phyloP scores from a whole-genome alignment of 2,797 vertebrate genomes.

The Hippocampus kuda region DNA sequence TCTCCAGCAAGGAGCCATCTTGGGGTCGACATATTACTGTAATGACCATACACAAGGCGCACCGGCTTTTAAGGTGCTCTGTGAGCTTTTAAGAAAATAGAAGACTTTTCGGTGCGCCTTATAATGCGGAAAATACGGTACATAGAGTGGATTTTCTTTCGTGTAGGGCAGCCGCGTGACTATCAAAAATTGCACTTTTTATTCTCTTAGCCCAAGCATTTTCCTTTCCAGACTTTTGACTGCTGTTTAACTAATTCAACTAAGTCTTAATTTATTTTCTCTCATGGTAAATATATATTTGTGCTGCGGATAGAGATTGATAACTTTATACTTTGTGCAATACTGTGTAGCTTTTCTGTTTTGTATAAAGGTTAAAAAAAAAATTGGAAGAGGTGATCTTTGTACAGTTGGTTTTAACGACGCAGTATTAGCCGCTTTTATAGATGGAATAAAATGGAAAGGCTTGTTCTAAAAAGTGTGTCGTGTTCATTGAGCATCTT shows the following conservation, averaged over 20 bases:
- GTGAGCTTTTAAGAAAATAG: no score
- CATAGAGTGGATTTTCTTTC: conserved; percentile 57
- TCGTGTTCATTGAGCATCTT: neutral
- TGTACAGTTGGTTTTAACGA: conserved; percentile 68
- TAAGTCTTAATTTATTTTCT: conserved; percentile 72
- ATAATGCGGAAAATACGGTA: conserved; percentile 1
- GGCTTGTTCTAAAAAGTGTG: neutral
- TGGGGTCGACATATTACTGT: no score
- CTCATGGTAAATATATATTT: conserved; percentile 43
- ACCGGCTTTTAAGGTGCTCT: no score
- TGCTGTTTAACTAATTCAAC: conserved; percentile 59
- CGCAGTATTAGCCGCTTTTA: conserved; percentile 64
- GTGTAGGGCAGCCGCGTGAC: conserved; percentile 44
- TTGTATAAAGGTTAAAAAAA: conserved; percentile 75
- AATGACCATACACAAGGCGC: no score
- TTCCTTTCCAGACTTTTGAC: conserved; percentile 32
- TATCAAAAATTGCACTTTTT: conserved; percentile 62
- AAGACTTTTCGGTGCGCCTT: no score
- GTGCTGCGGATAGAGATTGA: conserved; percentile 61
- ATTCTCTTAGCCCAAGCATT: conserved; percentile 49
- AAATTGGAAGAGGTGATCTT: conserved; percentile 69
- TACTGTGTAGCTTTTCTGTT: conserved; percentile 90
- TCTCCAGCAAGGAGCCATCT: no score
- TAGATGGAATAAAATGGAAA: conserved; percentile 66
- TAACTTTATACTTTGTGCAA: conserved; percentile 91